phyloP scores from a whole-genome alignment of 1,140 invertebrate species.

The Drosophila sp. region DNA sequence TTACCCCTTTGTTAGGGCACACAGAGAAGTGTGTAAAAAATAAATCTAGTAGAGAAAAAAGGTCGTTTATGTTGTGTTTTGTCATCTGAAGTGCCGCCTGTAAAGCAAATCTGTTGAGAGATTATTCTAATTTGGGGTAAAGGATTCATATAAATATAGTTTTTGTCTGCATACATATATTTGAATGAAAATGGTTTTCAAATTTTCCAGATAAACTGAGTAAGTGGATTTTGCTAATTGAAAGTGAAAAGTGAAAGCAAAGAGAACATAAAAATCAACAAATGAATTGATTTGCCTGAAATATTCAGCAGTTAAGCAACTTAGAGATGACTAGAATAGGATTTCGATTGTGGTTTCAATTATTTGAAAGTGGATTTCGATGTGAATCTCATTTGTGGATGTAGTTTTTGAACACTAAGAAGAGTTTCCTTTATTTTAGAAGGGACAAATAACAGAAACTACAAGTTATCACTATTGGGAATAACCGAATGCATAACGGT shows the following conservation, averaged over 20 bases:
- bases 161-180: background rate
- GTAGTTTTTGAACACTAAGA: too few species aligned
- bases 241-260: background rate
- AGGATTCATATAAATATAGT: background rate
- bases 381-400: background rate
- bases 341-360: background rate
- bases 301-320: background rate
- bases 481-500: too few species aligned
- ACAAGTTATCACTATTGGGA: too few species aligned
- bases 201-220: background rate
- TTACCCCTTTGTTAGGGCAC: background rate
- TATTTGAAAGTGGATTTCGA: background rate
- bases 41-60: background rate
- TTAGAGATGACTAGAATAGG: background rate
- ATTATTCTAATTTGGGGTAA: conserved; percentile 1
- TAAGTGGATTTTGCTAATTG: conserved; percentile 6
- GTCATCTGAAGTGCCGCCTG: background rate
- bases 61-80: background rate
- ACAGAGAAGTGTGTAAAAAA: background rate
- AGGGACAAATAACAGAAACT: too few species aligned
- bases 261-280: background rate
- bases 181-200: background rate
- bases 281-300: background rate
- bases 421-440: too few species aligned
- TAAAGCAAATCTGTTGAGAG: conserved; percentile 5